These are phyloP conservation scores for Crambe crambe DNA, from an alignment of 37 sponge, comb jelly and placozoan species.

Conservation along the genomic window DNA sequence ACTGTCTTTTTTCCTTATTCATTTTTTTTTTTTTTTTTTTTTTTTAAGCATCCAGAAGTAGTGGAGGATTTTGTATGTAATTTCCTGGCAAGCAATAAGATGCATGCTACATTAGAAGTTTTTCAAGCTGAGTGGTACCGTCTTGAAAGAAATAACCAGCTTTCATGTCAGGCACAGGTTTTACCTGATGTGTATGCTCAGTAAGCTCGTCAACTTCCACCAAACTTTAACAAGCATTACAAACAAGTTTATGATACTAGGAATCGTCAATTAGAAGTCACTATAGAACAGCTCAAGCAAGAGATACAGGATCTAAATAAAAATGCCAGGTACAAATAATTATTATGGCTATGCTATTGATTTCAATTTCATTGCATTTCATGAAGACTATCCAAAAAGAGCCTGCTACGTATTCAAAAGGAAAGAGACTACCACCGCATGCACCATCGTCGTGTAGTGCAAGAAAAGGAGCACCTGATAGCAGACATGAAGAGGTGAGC, in stretches of 20 bases:
- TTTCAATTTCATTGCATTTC: not conserved
- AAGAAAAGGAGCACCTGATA: slow-evolving; percentile 88
- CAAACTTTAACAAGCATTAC: too few species aligned
- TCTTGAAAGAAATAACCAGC: slow-evolving; percentile 19
- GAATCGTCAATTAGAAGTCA: slow-evolving; percentile 69
- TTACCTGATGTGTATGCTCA: slow-evolving; percentile 78
- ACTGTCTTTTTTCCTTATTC: too few species aligned
- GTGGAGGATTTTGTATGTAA: slow-evolving; percentile 98
- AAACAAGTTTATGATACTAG: too few species aligned
- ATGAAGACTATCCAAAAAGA: slow-evolving; percentile 70
- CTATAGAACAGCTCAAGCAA: slow-evolving; percentile 54
- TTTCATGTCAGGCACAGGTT: slow-evolving; percentile 23
- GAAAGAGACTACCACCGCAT: slow-evolving; percentile 97
- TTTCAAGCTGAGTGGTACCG: slow-evolving; percentile 94
- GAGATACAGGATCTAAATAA: slow-evolving; percentile 52
- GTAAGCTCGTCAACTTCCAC: slow-evolving; percentile 57
- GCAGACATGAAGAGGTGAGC: slow-evolving; percentile 68
- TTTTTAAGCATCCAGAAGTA: slow-evolving; percentile 58
- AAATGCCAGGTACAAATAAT: slow-evolving; percentile 58
- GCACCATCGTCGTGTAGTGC: slow-evolving; percentile 89
- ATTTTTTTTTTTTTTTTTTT: too few species aligned
- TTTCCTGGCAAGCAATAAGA: slow-evolving; percentile 76
- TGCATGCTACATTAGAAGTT: slow-evolving; percentile 73
- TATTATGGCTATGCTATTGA: not conserved
- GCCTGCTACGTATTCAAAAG: slow-evolving; percentile 81